phyloP scores from a whole-genome alignment of 2,888 invertebrate genomes.

The Anthrax anthrax region DNA sequence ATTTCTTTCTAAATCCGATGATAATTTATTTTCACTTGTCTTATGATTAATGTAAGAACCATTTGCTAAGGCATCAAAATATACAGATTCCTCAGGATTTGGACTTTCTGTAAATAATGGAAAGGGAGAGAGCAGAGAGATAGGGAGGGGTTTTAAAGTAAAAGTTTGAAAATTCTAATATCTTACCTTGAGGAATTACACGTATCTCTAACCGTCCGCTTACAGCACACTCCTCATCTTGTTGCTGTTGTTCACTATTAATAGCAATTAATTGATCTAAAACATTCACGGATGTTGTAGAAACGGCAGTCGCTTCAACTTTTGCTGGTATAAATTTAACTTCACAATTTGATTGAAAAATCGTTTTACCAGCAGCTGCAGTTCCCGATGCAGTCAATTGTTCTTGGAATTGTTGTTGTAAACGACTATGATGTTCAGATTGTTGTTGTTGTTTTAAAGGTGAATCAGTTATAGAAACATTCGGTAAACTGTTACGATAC shows the following conservation, averaged over 20 bases:
- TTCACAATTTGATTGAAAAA: constrained; percentile 13
- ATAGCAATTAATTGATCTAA: background rate
- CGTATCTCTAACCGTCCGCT: constrained; percentile 73
- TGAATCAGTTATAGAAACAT: constrained; percentile 24
- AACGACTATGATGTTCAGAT: background rate
- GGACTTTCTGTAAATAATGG: constrained; percentile 35
- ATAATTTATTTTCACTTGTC: background rate
- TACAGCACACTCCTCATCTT: constrained; percentile 42
- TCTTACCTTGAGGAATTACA: constrained; percentile 42
- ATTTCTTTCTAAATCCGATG: constrained; percentile 1
- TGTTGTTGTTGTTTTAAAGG: constrained; percentile 10
- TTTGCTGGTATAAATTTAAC: constrained; percentile 15
- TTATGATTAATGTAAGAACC: constrained; percentile 24
- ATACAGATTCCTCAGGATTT: constrained; percentile 60
- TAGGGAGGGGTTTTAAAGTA: background rate
- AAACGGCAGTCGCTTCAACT: constrained; percentile 12
- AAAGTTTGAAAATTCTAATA: too few species aligned
- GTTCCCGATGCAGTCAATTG: background rate
- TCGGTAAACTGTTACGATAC: constrained; percentile 30
- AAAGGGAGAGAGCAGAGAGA: background rate
- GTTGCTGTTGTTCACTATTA: constrained; percentile 9
- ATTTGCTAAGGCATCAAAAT: constrained; percentile 67
- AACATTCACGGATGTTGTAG: constrained; percentile 10
- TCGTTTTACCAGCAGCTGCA: background rate
- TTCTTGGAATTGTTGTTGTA: background rate